Base-by-base conservation (phyloP, 1,140 invertebrate species). In the Apis dorsata region DNA sequence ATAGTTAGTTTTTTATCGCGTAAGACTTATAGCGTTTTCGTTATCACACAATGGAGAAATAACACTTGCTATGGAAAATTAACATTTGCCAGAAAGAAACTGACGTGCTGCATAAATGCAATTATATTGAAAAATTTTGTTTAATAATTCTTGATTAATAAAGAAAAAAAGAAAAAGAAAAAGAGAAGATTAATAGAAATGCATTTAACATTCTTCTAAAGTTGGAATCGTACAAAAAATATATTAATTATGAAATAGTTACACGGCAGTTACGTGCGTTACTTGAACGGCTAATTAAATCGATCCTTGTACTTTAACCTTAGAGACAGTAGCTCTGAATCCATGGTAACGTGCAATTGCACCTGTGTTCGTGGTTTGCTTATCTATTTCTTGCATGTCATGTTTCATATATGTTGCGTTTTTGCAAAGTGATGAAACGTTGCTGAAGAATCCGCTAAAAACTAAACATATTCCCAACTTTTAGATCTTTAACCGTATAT, bases 241-340 rank as follows among this genome's bases (percentile, higher is more conserved):
- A 17, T 59, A 24, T 4, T 55, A 65, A 69, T 71, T 69, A 57
- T 28, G 34, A 60, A 59, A 1, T 15, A 34, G 24, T 80, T 44
- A 49, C 28, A 73, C 55, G 55, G 13, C 13, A 51, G 17, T n/a
- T 55, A 57, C 15, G 59, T 51, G 74, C 68, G 5, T 84, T 74
- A 62, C 49, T 70, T 53, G 86, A 34, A 34, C 74, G 85, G 75
- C 82, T 90, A 91, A 92, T 92, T 92, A 91, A 92, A 85, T 83
- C 88, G 75, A 91, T 91, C 90, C 90, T 92, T 92, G 92, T 91
- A 92, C 91, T 92, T 90, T 91, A 91, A 91, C 91, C 92, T 90
- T 84, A 83, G 53, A 59, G 53, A 68, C 86, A 85, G 81, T 81
- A 89, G 73, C 78, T 85, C 83, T 86, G 85, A 79, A 85, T 85